Base-by-base conservation (phyloP, 2,113 vertebrate species). In the Solea solea region DNA sequence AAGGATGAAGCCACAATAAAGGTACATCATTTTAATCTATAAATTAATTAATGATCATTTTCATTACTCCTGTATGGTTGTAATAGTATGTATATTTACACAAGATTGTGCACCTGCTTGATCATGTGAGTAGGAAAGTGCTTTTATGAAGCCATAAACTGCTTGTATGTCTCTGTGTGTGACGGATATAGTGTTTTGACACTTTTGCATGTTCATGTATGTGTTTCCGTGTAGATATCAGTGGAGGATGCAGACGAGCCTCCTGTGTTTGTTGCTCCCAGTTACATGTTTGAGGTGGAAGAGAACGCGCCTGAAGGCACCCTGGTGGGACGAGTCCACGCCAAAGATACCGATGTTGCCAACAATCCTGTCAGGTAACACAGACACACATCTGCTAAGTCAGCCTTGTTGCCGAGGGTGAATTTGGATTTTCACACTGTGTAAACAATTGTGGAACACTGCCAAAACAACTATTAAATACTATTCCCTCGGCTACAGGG, bases 211-310 rank as follows among this genome's bases (percentile, higher is more conserved):
- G 3, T 34, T 34, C 51, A 49, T 53, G 6, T 16, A 14, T 71
- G 52, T 25, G 5, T 48, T 3, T 42, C 9, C 8, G 4, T n/a
- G 3, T 15, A 90, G 91, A 89, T 92, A 61, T 80, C 78, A 42
- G 96, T 99, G 71, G 96, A 98, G 87, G 97, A 99, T 45, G 96
- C 96, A 0, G 97, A 99, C 0, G 98, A 99, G 80, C 96, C 97
- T 0, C 98, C 98, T 0, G 91, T 94, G 69, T 99, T 99, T 87
- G 82, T 95, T 74, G 93, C 93, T 51, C 91, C 95, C 34, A 90
- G 88, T 80, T 99, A 99, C 44, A 91, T 91, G 15, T 96, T 98
- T 2, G 96, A 98, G 93, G 97, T 99, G 39, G 95, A 96, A 78
- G 98, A 99, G 88, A 99, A 99, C 6, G 95, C 96, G 11, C 94